These are phyloP conservation scores for Drosophila lacertosa DNA, from an alignment of 1,140 invertebrate genomes.

Conservation along the genomic window DNA sequence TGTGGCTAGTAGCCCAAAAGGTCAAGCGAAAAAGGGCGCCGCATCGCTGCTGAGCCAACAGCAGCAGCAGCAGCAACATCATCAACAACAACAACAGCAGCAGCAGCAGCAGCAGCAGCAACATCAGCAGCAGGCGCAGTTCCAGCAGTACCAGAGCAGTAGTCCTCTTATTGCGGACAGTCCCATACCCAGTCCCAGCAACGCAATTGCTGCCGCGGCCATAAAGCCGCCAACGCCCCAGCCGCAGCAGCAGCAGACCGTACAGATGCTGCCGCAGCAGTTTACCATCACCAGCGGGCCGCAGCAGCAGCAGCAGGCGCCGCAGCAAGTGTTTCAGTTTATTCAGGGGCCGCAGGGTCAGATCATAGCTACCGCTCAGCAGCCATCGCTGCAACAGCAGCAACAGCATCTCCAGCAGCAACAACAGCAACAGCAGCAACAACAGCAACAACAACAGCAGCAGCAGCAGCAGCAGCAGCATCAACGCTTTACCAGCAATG, in stretches of 20 bases:
- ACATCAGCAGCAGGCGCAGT: conserved; percentile 68
- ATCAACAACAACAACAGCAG: conserved; percentile 44
- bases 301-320: conserved; percentile 59
- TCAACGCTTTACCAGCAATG: conserved; percentile 64
- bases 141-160: conserved; percentile 79
- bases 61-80: conserved; percentile 50
- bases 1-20: conserved; percentile 82
- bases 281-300: conserved; percentile 68
- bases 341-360: conserved; percentile 81
- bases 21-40: conserved; percentile 80
- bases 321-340: conserved; percentile 81
- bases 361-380: conserved; percentile 70
- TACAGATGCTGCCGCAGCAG: conserved; percentile 82
- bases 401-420: conserved; percentile 51
- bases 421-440: conserved; percentile 55
- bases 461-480: conserved; percentile 54
- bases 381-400: conserved; percentile 48
- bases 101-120: conserved; percentile 54
- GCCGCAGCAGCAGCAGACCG: conserved; percentile 65
- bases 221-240: conserved; percentile 80
- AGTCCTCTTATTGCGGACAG: conserved; percentile 83
- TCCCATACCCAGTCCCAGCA: conserved; percentile 78
- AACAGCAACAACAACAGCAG: conserved; percentile 55
- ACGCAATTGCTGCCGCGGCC: conserved; percentile 69
- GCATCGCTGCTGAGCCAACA: conserved; percentile 55